Conservation (phyloP, 2,113 vertebrate genomes). For the Misgurnus mizolepis region DNA sequence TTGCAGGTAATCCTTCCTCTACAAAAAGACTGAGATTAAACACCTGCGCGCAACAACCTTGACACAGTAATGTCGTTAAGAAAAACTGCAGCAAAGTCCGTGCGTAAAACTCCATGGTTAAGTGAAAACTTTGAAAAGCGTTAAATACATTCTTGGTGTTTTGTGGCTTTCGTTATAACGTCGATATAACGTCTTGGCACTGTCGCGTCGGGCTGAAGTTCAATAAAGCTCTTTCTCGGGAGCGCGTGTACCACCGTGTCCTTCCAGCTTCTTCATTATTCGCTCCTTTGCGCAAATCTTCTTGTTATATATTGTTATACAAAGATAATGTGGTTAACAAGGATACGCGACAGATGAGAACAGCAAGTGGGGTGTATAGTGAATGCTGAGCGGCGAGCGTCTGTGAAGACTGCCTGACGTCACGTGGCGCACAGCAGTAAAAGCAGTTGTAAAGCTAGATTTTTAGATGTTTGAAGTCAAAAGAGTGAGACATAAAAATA, state of each 20-base stretch:
- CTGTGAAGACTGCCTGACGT: neutral
- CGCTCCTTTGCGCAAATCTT: neutral
- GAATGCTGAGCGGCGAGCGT: too few relatives aligned
- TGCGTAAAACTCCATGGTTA: constrained; percentile 24
- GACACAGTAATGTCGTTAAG: constrained; percentile 55
- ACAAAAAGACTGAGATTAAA: constrained; percentile 82
- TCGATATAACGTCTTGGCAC: neutral
- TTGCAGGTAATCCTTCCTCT: constrained; percentile 83
- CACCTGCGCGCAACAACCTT: constrained; percentile 73
- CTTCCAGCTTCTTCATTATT: neutral
- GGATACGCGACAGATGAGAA: neutral
- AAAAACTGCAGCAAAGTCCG: constrained; percentile 38
- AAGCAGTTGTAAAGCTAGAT: neutral
- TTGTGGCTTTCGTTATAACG: neutral
- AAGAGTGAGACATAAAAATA: too few relatives aligned
- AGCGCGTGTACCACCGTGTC: neutral
- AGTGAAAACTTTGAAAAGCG: neutral
- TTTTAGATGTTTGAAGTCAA: too few relatives aligned
- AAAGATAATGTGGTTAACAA: neutral
- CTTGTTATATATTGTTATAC: neutral
- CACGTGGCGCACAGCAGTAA: neutral
- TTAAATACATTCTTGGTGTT: neutral
- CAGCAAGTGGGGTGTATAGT: neutral
- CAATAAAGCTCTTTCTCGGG: neutral
- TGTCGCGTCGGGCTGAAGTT: neutral